phyloP scores from a whole-genome alignment of 2,888 invertebrate genomes.

The Atrina japonica region DNA sequence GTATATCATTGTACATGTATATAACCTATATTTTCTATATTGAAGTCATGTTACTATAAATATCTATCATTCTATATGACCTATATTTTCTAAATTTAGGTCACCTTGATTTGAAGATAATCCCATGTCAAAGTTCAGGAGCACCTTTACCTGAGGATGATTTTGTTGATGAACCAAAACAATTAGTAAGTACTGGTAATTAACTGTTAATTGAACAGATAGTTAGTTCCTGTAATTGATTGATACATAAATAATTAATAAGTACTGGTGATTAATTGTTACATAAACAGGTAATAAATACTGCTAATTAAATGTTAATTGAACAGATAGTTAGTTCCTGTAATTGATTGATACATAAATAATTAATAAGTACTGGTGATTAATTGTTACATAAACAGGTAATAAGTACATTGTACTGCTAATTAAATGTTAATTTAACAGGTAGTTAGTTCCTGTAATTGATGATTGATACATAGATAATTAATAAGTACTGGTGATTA shows the following conservation, averaged over 20 bases:
- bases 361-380: background rate
- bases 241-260: background rate
- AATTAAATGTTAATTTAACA: background rate
- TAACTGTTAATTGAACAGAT: background rate
- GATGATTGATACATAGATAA: background rate
- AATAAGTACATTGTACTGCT: no score
- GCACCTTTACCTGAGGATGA: constrained; percentile 81
- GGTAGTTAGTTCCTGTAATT: background rate
- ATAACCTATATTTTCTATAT: no score
- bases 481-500: background rate
- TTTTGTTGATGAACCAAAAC: constrained; percentile 82
- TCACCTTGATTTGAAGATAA: constrained; percentile 78
- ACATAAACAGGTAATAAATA: no score
- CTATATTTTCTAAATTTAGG: no score
- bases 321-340: background rate
- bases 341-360: background rate
- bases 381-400: background rate
- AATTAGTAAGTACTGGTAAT: constrained; percentile 81
- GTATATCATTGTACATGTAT: no score
- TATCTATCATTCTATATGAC: no score
- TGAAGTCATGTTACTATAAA: no score
- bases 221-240: background rate
- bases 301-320: background rate
- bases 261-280: no score
- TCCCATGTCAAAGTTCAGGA: constrained; percentile 82